Conservation (phyloP, 2,797 vertebrate species). For the Euthynnus affinis region DNA sequence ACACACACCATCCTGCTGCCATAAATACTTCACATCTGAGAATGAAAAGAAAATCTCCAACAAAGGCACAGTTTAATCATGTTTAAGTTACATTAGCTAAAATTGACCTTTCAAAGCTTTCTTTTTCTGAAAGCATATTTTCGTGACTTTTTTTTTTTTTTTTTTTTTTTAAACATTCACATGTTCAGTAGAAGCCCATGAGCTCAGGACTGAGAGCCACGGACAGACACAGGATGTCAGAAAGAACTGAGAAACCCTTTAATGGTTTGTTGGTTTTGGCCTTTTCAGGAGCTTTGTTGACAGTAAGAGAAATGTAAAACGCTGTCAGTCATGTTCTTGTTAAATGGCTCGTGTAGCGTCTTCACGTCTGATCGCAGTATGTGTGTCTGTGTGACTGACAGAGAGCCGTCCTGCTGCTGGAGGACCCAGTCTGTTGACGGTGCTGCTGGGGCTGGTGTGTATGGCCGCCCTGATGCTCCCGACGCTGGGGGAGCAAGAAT, state of each 20-base stretch:
- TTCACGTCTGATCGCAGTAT: neutral
- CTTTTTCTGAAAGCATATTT: too few species aligned
- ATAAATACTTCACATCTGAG: neutral
- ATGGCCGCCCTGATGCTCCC: slow-evolving; percentile 98
- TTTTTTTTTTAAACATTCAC: too few species aligned
- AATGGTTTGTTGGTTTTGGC: too few species aligned
- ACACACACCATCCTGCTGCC: neutral
- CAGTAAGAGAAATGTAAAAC: neutral
- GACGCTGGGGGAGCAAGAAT: slow-evolving; percentile 96
- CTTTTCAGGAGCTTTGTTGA: neutral
- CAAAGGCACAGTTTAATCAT: neutral
- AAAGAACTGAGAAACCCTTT: too few species aligned
- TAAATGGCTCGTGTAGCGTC: neutral
- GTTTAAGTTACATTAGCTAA: neutral
- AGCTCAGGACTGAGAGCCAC: too few species aligned
- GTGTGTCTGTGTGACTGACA: slow-evolving; percentile 64
- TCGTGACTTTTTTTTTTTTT: too few species aligned
- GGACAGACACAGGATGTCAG: too few species aligned
- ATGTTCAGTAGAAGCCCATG: too few species aligned
- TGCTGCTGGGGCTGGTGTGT: slow-evolving; percentile 96
- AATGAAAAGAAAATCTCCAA: neutral
- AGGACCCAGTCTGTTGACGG: slow-evolving; percentile 95
- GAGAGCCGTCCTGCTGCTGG: slow-evolving; percentile 92
- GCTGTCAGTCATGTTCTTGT: neutral
- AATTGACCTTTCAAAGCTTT: neutral